Evolutionary conservation across 37 sponge, comb jelly and placozoan genomes (phyloP).

Genomic region (Oopsacas minuta): DNA sequence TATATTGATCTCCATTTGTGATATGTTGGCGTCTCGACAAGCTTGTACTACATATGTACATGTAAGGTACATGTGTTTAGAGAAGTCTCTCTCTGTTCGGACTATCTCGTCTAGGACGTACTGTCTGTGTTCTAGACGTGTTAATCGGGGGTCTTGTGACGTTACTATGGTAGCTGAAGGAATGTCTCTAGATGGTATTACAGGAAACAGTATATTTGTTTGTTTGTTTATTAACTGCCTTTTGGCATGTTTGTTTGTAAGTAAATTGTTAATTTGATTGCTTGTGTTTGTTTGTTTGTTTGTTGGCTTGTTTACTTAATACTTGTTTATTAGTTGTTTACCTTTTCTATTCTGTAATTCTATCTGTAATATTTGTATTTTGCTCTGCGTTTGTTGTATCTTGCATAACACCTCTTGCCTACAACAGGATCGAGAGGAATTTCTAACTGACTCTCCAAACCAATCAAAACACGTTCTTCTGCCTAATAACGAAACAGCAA

Average conservation of each 20-base stretch:
- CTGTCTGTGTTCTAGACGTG: constrained; percentile 23
- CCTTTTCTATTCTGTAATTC: constrained; percentile 17
- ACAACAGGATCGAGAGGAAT: background rate
- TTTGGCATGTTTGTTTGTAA: no score
- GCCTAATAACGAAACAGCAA: background rate
- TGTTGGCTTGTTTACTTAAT: no score
- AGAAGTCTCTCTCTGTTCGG: constrained; percentile 44
- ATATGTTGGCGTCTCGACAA: constrained; percentile 27
- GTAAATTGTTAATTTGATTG: no score
- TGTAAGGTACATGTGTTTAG: constrained; percentile 29
- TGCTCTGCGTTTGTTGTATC: background rate
- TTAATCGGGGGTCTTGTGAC: background rate
- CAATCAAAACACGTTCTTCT: background rate
- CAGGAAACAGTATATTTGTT: no score
- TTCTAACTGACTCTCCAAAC: background rate
- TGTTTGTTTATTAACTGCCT: no score
- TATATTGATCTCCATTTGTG: constrained; percentile 25
- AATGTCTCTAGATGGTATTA: no score
- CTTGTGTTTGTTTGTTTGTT: no score
- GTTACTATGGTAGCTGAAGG: background rate
- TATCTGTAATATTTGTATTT: background rate
- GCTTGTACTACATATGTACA: constrained; percentile 30
- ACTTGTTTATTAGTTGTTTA: no score
- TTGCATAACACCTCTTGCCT: background rate
- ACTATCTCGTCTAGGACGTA: constrained; percentile 42